Evolutionary conservation across 2,888 invertebrate genomes (phyloP).

Genomic region (Actias luna): DNA sequence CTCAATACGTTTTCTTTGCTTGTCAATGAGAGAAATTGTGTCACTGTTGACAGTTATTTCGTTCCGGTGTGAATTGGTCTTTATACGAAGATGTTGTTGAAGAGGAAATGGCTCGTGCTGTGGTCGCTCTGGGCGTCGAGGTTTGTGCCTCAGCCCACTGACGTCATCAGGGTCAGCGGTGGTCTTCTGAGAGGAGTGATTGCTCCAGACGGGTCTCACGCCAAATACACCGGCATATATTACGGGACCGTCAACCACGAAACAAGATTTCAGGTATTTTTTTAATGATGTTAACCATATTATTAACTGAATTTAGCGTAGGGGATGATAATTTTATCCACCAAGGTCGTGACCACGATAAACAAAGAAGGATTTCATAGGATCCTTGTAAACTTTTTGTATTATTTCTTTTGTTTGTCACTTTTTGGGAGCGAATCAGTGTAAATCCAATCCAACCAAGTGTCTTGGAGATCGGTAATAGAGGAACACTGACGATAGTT

Average conservation of each 20-base stretch:
- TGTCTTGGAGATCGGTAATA: too few species aligned
- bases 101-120: conserved; percentile 57
- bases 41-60: neutral
- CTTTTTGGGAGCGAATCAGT: too few species aligned
- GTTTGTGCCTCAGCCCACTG: conserved; percentile 58
- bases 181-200: conserved; percentile 54
- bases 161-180: conserved; percentile 42
- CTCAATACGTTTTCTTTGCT: too few species aligned
- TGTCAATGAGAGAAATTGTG: too few species aligned
- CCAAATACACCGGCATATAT: conserved; percentile 54
- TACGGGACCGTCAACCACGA: conserved; percentile 50
- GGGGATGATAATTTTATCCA: too few species aligned
- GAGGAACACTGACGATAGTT: too few species aligned
- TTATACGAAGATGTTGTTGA: conserved; percentile 17
- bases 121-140: conserved; percentile 67
- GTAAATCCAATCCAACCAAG: too few species aligned
- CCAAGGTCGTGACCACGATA: too few species aligned
- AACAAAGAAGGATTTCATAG: too few species aligned
- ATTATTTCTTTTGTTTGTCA: too few species aligned
- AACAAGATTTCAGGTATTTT: conserved; percentile 55
- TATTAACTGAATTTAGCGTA: too few species aligned
- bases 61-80: neutral
- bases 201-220: conserved; percentile 50
- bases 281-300: neutral
- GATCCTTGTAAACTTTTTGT: too few species aligned